These are phyloP conservation scores for Drosophila sordidula DNA, from an alignment of 2,888 invertebrate species.

Conservation along the genomic window DNA sequence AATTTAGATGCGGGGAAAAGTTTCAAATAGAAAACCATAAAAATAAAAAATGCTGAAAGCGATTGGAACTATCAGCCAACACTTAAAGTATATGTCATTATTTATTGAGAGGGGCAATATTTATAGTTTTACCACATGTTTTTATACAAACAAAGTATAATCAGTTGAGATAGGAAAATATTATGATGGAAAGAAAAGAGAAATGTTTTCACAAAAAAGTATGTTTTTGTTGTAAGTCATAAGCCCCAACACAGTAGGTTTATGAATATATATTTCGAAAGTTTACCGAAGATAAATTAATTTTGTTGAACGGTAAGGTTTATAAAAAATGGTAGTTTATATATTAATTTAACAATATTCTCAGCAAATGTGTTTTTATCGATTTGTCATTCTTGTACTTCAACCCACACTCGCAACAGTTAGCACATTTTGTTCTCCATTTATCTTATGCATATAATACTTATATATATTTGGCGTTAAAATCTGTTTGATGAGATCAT, in stretches of 20 bases:
- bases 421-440: constrained; percentile 12
- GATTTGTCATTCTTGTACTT: constrained; percentile 12
- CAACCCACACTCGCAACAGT: constrained; percentile 15
- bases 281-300: too few relatives aligned
- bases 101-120: not conserved
- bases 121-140: too few relatives aligned
- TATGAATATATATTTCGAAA: too few relatives aligned
- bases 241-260: too few relatives aligned
- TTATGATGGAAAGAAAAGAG: too few relatives aligned
- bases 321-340: too few relatives aligned
- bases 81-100: not conserved
- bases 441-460: constrained; percentile 14
- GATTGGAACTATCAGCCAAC: not conserved
- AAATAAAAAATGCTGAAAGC: not conserved
- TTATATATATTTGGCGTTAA: constrained; percentile 11
- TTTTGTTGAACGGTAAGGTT: not conserved
- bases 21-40: not conserved
- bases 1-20: constrained; percentile 17
- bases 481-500: constrained; percentile 31
- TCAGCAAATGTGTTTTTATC: constrained; percentile 4
- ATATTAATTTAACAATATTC: not conserved
- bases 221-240: too few relatives aligned
- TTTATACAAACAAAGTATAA: too few relatives aligned
- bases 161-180: too few relatives aligned
- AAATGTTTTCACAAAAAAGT: too few relatives aligned